Percentiles rank a stretch among this genome's conserved stretches.
phyloP scores from a whole-genome alignment of 2,113 vertebrate genomes.

The Laterallus jamaicensis region DNA sequence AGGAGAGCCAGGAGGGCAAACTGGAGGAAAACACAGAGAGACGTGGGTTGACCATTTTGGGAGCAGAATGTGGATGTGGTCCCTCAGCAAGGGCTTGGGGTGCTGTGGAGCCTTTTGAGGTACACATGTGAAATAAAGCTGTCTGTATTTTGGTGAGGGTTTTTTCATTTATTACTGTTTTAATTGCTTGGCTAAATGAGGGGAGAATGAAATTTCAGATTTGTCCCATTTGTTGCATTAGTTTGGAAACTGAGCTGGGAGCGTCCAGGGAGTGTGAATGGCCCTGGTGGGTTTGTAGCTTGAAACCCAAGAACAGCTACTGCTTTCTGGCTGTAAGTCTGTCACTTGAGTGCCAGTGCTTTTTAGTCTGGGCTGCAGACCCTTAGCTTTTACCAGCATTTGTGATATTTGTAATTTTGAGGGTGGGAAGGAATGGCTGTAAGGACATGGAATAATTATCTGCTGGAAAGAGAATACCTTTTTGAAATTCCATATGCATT shows the following conservation, averaged over 20 bases:
- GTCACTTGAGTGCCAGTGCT: background rate
- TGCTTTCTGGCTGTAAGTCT: slow-evolving; percentile 13
- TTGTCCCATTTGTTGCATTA: background rate
- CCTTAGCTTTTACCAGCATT: background rate
- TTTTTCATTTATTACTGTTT: background rate
- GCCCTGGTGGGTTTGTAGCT: background rate
- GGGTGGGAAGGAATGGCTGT: background rate
- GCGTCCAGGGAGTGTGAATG: background rate
- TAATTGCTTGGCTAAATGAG: background rate
- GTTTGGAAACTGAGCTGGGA: background rate
- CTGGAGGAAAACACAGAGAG: background rate
- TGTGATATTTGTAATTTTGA: background rate
- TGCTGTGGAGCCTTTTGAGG: background rate
- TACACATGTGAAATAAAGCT: rapidly evolving
- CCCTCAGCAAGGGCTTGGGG: background rate
- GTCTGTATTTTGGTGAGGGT: background rate
- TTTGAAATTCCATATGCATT: background rate
- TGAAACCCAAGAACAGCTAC: background rate
- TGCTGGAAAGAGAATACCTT: background rate
- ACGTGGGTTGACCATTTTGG: background rate
- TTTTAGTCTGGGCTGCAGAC: background rate
- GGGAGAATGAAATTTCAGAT: background rate
- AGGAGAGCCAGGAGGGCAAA: slow-evolving; percentile 18
- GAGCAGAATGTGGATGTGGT: background rate
- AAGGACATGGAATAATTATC: background rate